Base-by-base conservation (phyloP, 2,888 invertebrate species). In the Alentia gelatinosa region DNA sequence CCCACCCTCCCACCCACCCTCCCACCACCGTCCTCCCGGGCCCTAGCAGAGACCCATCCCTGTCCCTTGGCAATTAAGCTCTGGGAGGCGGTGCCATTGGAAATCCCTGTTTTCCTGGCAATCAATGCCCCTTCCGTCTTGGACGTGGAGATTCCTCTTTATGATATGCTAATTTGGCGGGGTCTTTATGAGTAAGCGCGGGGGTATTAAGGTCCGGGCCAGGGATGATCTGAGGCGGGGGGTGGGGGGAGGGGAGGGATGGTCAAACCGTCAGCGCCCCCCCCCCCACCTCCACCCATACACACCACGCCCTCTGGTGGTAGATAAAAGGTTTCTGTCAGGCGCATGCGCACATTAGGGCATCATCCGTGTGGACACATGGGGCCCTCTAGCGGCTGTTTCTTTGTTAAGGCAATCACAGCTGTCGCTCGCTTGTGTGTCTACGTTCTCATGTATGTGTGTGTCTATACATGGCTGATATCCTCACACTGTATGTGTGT, bases 91-190 rank as follows among this genome's bases (percentile, higher is more conserved):
- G 68, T 68, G 68, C 68, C 68, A 30, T 68, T 68, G 68, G 68
- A 68, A 68, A 68, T 68, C 68, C 68, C 68, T 68, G 68, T 83
- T 83, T 83, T 83, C 83, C 40, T 83, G 40, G 83, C 83, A 37
- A 83, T 83, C 39, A 83, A 40, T 37, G 23, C 40, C 40, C 83
- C 83, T 83, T 83, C 83, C 83, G 83, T 40, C 40, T 83, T 83
- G n/a, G 35, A 56, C 12, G 39, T 26, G 39, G 37, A 40, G 83
- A 83, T 83, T 83, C 83, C 83, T 37, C 83, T 83, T 40, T 83
- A 40, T 40, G 83, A 83, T 83, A 83, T 83, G 83, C 83, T 83
- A 83, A 83, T 83, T 23, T 37, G 83, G 23, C 15, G 23, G 37
- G 83, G 83, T 83, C 40, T 40, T 40, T 37, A 40, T 23, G 39